These are phyloP conservation scores for Ifrita kowaldi DNA, from an alignment of 2,113 vertebrate genomes.

Conservation along the genomic window DNA sequence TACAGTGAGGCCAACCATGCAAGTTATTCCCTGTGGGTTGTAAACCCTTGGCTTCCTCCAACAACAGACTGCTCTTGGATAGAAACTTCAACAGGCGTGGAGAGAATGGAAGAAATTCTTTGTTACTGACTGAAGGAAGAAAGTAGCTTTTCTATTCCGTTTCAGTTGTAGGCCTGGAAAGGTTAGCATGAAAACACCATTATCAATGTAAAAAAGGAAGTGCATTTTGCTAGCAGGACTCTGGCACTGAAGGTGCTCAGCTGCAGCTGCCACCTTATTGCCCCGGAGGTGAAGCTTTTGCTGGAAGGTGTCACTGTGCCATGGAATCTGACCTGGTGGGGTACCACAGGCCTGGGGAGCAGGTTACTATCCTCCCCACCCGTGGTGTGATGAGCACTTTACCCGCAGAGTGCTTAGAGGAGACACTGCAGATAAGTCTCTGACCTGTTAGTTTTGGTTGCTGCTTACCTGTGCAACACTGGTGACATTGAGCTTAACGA, in stretches of 20 bases:
- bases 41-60: neutral
- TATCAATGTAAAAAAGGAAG: neutral
- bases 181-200: neutral
- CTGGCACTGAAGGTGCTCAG: neutral
- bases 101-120: neutral
- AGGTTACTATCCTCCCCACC: rapidly evolving
- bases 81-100: neutral
- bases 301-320: neutral
- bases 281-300: neutral
- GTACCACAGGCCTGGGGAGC: neutral
- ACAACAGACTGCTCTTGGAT: neutral
- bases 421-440: neutral
- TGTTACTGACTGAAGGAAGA: slow-evolving; percentile 8
- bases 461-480: slow-evolving; percentile 8
- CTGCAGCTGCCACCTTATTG: neutral
- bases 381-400: neutral
- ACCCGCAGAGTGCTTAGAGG: neutral
- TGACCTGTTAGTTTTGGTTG: neutral
- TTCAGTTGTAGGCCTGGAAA: neutral
- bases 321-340: neutral
- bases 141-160: slow-evolving; percentile 6
- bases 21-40: slow-evolving; percentile 65
- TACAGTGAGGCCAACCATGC: slow-evolving; percentile 34
- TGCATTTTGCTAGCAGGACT: neutral
- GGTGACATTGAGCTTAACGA: neutral